These are phyloP conservation scores for Fregata magnificens DNA, from an alignment of 2,113 vertebrate genomes.

Conservation along the genomic window DNA sequence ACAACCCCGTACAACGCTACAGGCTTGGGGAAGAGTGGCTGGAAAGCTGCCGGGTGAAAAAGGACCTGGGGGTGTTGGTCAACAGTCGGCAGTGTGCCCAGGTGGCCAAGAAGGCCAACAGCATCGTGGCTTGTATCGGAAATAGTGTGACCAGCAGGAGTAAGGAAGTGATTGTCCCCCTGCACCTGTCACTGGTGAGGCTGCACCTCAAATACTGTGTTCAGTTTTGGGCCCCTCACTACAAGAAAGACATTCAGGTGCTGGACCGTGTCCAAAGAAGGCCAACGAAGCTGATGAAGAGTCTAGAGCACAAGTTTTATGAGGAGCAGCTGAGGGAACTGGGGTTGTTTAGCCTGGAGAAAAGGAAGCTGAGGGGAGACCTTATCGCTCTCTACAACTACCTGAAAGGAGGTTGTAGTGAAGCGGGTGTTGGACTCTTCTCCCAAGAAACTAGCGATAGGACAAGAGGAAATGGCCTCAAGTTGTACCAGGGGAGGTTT, in stretches of 20 bases:
- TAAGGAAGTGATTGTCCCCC: accelerated
- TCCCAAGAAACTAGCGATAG: background rate
- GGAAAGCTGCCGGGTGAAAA: accelerated
- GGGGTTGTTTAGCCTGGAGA: background rate
- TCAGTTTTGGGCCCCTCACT: background rate
- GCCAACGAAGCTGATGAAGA: background rate
- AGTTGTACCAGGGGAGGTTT: background rate
- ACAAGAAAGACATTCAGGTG: too few species aligned
- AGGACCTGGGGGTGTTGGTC: accelerated
- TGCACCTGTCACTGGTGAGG: too few species aligned
- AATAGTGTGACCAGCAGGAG: background rate
- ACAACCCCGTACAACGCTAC: background rate
- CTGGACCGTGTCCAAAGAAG: background rate
- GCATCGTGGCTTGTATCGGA: background rate
- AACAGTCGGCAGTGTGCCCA: accelerated
- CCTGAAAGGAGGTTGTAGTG: background rate
- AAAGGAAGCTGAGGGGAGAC: background rate
- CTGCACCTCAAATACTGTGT: background rate
- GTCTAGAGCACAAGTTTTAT: background rate
- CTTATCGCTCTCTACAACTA: background rate
- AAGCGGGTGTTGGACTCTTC: background rate
- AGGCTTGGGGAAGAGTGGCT: background rate
- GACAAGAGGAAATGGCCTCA: background rate
- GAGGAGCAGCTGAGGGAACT: background rate
- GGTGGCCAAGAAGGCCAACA: background rate